phyloP scores from a whole-genome alignment of 2,113 vertebrate species.

The Asarcornis scutulata region DNA sequence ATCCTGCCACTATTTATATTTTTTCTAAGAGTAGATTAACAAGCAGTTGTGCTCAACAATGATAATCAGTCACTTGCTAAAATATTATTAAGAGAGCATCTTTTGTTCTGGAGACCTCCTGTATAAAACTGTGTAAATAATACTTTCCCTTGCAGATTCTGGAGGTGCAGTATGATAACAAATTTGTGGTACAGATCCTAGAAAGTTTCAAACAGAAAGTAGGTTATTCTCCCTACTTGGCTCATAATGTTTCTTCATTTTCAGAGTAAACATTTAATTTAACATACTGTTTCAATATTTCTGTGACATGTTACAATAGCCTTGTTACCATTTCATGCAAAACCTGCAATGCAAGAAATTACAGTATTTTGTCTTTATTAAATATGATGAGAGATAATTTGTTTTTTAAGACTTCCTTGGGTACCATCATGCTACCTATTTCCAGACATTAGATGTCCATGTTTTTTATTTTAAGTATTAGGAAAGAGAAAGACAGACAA shows the following conservation, averaged over 20 bases:
- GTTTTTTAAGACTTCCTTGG: neutral
- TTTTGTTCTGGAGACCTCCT: neutral
- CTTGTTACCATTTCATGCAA: neutral
- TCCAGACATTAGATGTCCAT: neutral
- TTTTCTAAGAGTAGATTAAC: neutral
- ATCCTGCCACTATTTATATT: neutral
- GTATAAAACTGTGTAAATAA: neutral
- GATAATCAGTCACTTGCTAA: neutral
- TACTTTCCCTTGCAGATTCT: neutral
- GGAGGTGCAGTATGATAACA: too few species aligned
- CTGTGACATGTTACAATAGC: neutral
- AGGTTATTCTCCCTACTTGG: neutral
- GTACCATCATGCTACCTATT: neutral
- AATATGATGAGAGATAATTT: neutral
- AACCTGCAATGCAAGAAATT: neutral
- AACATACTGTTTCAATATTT: neutral
- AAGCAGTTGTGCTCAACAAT: neutral
- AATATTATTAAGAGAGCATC: neutral
- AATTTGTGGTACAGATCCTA: neutral
- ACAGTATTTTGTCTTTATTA: neutral
- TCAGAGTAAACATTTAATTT: neutral
- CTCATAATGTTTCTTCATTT: neutral
- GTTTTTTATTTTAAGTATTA: neutral
- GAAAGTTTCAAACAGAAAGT: neutral
- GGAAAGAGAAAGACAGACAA: neutral